A percentile compares a stretch with the other conserved stretches of the same genome.
Conservation (phyloP, 1,140 invertebrate species). For the Cydia splendana region DNA sequence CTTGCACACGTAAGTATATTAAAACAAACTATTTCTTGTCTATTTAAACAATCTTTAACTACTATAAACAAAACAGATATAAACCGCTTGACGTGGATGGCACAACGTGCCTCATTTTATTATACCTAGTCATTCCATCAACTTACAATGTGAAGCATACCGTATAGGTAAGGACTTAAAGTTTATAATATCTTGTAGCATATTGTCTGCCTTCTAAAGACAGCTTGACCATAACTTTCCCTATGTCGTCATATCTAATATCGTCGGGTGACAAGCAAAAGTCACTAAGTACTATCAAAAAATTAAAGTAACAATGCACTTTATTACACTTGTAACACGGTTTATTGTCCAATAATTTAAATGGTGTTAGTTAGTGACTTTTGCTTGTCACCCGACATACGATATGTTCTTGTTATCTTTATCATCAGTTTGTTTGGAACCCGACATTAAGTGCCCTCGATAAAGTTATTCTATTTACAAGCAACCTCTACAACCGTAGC, state of each 20-base stretch:
- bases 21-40: constrained; percentile 4
- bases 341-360: too few relatives aligned
- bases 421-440: background rate
- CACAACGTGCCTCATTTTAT: background rate
- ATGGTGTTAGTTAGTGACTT: too few relatives aligned
- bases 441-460: background rate
- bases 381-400: too few relatives aligned
- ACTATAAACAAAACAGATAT: constrained; percentile 4
- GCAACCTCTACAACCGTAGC: too few relatives aligned
- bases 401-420: background rate
- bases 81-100: background rate
- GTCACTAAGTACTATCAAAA: too few relatives aligned
- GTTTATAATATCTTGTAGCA: background rate
- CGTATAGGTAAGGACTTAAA: background rate
- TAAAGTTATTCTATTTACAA: too few relatives aligned
- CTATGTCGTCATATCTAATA: background rate
- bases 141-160: background rate
- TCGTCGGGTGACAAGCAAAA: too few relatives aligned
- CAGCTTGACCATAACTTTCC: constrained; percentile 1
- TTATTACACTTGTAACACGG: too few relatives aligned
- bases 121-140: background rate
- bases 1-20: background rate
- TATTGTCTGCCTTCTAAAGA: background rate
- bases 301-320: too few relatives aligned
- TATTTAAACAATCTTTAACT: constrained; percentile 10